Conservation (phyloP, 2,113 vertebrate species). For the Pelvicachromis taeniatus region DNA sequence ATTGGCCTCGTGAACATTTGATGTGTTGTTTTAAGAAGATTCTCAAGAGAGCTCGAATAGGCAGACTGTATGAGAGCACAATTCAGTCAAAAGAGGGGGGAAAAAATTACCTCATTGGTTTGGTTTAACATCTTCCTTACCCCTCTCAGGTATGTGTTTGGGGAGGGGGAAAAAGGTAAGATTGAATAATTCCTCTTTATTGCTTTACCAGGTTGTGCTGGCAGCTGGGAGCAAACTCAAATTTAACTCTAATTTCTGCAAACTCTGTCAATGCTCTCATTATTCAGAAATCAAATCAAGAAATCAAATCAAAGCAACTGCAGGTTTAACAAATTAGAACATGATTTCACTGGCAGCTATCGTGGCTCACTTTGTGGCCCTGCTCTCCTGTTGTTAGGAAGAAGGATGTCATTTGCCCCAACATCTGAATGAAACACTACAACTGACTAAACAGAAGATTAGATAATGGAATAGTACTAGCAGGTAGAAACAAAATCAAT, state of each 20-base stretch:
- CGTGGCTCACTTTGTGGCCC: not conserved
- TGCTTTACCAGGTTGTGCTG: not conserved
- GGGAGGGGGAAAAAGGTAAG: not conserved
- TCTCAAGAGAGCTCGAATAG: constrained; percentile 26
- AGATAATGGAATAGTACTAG: not conserved
- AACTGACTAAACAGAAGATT: constrained; percentile 6
- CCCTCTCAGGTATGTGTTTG: not conserved
- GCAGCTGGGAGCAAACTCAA: not conserved
- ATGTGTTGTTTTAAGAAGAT: constrained; percentile 36
- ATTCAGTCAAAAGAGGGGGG: constrained; percentile 29
- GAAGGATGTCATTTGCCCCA: constrained; percentile 6
- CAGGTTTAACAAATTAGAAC: constrained; percentile 27
- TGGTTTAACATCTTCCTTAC: not conserved
- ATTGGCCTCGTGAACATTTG: constrained; percentile 18
- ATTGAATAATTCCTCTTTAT: constrained; percentile 3
- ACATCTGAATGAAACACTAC: not conserved
- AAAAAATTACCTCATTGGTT: constrained; percentile 26
- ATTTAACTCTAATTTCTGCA: not conserved
- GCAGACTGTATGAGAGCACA: constrained; percentile 1
- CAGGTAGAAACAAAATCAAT: not conserved
- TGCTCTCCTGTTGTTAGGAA: constrained; percentile 19
- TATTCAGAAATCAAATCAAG: constrained; percentile 32
- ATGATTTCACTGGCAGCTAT: constrained; percentile 13
- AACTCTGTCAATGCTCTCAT: not conserved
- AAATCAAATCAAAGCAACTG: not conserved